Evolutionary conservation across 2,888 invertebrate species (phyloP).

Genomic region (Brachyptera risi): DNA sequence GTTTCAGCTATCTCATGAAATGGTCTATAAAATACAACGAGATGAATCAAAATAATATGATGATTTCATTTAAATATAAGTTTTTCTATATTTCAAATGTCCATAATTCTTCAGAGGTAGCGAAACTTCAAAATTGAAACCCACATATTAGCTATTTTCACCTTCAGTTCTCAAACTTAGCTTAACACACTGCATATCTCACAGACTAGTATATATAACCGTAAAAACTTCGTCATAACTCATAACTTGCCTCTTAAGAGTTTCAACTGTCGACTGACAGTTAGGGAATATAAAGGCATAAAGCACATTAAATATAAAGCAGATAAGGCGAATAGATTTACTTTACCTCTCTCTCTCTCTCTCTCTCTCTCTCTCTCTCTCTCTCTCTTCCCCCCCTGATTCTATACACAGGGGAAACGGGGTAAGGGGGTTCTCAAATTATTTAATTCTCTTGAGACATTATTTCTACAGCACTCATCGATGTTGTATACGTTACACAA

Average conservation of each 20-base stretch:
- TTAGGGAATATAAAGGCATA: too few species aligned
- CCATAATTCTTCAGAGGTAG: too few species aligned
- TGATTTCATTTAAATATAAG: too few species aligned
- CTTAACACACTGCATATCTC: too few species aligned
- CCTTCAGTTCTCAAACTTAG: too few species aligned
- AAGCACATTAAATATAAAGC: not conserved
- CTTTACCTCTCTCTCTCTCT: not conserved
- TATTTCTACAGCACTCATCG: conserved; percentile 2
- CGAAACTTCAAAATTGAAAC: too few species aligned
- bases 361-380: not conserved
- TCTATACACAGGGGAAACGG: not conserved
- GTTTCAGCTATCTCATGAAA: too few species aligned
- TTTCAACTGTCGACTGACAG: not conserved
- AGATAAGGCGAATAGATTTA: not conserved
- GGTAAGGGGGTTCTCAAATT: conserved; percentile 7
- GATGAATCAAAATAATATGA: too few species aligned
- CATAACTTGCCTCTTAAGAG: not conserved
- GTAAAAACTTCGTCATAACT: not conserved
- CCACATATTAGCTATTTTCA: too few species aligned
- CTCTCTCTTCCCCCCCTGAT: not conserved
- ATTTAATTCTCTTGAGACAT: conserved; percentile 15
- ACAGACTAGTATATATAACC: too few species aligned
- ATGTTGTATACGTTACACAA: conserved; percentile 8
- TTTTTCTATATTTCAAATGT: too few species aligned
- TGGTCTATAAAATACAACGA: too few species aligned